Conservation (phyloP, 2,888 invertebrate species). For the Coenonympha glycerion region DNA sequence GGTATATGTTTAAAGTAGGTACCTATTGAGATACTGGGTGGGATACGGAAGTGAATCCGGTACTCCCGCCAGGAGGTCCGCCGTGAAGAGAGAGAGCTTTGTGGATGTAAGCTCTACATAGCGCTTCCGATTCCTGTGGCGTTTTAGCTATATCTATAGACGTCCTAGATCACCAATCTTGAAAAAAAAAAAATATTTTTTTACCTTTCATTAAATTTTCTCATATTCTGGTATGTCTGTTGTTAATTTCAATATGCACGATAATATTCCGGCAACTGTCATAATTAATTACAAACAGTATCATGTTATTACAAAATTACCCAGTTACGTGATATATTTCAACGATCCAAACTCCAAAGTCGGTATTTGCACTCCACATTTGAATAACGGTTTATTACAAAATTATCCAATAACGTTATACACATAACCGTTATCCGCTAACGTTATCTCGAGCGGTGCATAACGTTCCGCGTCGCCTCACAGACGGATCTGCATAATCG, state of each 20-base stretch:
- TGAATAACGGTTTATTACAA: slow-evolving; percentile 5
- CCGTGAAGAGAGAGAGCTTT: too few species aligned
- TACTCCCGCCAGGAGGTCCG: too few species aligned
- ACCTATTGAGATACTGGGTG: too few species aligned
- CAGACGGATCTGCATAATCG: slow-evolving; percentile 19
- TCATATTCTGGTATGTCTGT: too few species aligned
- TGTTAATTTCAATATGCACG: neutral
- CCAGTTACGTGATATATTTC: slow-evolving; percentile 1
- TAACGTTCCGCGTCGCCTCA: neutral
- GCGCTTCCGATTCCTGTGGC: too few species aligned
- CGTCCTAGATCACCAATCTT: too few species aligned
- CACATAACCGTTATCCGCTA: neutral
- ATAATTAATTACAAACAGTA: neutral
- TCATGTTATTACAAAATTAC: slow-evolving; percentile 5
- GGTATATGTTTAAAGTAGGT: too few species aligned
- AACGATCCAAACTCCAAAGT: slow-evolving; percentile 3
- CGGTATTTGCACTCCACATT: neutral
- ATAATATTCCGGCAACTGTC: neutral
- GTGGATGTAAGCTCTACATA: too few species aligned
- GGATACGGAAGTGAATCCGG: too few species aligned
- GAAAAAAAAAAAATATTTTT: too few species aligned
- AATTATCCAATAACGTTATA: neutral
- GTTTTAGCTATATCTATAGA: too few species aligned
- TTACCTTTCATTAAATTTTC: too few species aligned
- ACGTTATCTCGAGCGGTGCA: slow-evolving; percentile 1